These are phyloP conservation scores for Ganaspis sp. DNA, from an alignment of 1,140 invertebrate species.

Conservation along the genomic window DNA sequence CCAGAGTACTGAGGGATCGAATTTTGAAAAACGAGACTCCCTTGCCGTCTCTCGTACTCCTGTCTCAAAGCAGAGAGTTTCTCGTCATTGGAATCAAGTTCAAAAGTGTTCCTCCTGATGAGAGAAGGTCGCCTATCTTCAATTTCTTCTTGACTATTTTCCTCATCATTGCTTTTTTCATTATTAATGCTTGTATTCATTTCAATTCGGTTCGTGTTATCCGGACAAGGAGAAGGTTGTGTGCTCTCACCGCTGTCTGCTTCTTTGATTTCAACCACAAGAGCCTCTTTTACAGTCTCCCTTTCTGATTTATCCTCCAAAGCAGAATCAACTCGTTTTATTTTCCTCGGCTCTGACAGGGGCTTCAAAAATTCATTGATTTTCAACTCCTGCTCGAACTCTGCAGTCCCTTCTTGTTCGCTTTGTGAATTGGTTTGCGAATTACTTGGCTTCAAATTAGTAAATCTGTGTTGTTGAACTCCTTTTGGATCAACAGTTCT, in stretches of 20 bases:
- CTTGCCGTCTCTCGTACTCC: conserved; percentile 79
- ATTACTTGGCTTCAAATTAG: conserved; percentile 43
- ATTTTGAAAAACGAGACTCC: conserved; percentile 78
- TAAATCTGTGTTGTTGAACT: conserved; percentile 4
- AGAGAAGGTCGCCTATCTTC: conserved; percentile 63
- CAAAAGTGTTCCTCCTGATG: conserved; percentile 77
- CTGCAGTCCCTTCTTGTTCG: conserved; percentile 58
- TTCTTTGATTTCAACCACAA: conserved; percentile 72
- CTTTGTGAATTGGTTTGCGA: conserved; percentile 53
- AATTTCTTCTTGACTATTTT: background rate
- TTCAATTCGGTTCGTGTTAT: conserved; percentile 61
- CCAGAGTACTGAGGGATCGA: conserved; percentile 80
- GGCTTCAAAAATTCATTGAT: conserved; percentile 64
- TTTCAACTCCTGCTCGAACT: conserved; percentile 64
- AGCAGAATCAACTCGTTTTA: conserved; percentile 57
- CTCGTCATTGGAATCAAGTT: conserved; percentile 65
- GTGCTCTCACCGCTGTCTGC: conserved; percentile 72
- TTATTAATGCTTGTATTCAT: background rate
- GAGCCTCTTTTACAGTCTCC: conserved; percentile 65
- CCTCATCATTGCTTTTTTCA: conserved; percentile 4
- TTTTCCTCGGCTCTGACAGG: conserved; percentile 57
- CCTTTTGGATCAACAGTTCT: conserved; percentile 23
- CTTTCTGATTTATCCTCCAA: conserved; percentile 48
- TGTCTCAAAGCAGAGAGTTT: conserved; percentile 72
- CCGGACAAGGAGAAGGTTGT: conserved; percentile 71